Evolutionary conservation across 2,797 vertebrate species (phyloP).

Genomic region (Pachyuromys duprasi): DNA sequence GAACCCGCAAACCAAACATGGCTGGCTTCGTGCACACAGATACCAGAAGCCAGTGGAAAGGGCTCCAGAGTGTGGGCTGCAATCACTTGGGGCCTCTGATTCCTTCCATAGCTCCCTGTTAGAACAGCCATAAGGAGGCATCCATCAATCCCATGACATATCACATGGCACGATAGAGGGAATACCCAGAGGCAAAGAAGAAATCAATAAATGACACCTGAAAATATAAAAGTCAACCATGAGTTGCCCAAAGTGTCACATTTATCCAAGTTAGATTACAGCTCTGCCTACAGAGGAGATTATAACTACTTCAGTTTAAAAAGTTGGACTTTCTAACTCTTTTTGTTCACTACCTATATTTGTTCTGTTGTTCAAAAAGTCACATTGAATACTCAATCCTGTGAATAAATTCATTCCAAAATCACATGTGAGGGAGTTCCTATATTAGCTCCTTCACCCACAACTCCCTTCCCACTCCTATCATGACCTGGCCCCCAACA

Average conservation of each 20-base stretch:
- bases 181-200: constrained; percentile 13
- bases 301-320: background rate
- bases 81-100: background rate
- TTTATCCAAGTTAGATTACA: constrained; percentile 48
- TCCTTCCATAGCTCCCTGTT: background rate
- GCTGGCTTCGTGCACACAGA: background rate
- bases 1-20: background rate
- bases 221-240: constrained; percentile 46
- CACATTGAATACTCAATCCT: background rate
- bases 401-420: constrained; percentile 1
- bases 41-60: background rate
- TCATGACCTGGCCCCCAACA: background rate
- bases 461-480: background rate
- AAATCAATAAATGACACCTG: constrained; percentile 30
- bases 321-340: background rate
- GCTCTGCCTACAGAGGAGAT: background rate
- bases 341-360: background rate
- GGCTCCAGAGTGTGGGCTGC: background rate
- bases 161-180: background rate
- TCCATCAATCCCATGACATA: background rate
- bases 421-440: background rate
- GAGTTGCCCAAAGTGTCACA: background rate
- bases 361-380: constrained; percentile 7
- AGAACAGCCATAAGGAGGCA: constrained; percentile 25
- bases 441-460: background rate